Conservation (phyloP, 2,888 invertebrate genomes). For the Ophonus ardosiacus region DNA sequence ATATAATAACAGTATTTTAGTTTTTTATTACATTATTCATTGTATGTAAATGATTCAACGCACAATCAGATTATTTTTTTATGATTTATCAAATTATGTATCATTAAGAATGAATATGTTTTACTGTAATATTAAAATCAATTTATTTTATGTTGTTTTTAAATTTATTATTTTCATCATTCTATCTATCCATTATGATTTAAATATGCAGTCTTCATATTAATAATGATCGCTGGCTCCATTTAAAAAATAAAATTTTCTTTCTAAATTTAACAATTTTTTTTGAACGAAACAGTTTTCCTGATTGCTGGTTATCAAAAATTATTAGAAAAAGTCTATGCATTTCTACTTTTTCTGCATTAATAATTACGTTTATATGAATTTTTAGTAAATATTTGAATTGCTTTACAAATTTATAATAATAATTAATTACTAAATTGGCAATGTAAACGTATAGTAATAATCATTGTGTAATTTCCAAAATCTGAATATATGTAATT, state of each 20-base stretch:
- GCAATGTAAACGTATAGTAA: neutral
- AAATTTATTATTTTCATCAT: neutral
- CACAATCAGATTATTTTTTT: neutral
- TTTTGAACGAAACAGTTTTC: too few relatives aligned
- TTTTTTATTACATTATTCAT: neutral
- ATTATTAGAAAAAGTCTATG: too few relatives aligned
- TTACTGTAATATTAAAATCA: neutral
- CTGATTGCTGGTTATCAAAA: too few relatives aligned
- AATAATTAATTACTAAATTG: neutral
- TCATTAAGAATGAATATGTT: neutral
- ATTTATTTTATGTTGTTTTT: neutral
- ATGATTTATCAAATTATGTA: neutral
- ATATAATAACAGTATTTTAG: neutral
- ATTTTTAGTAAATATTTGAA: neutral
- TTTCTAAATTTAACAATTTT: too few relatives aligned
- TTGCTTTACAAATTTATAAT: neutral
- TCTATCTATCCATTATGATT: too few relatives aligned
- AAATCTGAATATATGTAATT: constrained; percentile 7
- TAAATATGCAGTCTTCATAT: too few relatives aligned
- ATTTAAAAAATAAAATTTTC: too few relatives aligned
- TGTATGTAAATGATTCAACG: neutral
- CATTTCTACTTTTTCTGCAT: too few relatives aligned
- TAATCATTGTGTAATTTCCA: neutral
- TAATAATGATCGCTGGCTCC: too few relatives aligned
- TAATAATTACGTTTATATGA: neutral